A percentile compares a stretch with the other conserved stretches of the same genome.
phyloP scores from a whole-genome alignment of 1,140 invertebrate species.

The Dendrolimus kikuchii region DNA sequence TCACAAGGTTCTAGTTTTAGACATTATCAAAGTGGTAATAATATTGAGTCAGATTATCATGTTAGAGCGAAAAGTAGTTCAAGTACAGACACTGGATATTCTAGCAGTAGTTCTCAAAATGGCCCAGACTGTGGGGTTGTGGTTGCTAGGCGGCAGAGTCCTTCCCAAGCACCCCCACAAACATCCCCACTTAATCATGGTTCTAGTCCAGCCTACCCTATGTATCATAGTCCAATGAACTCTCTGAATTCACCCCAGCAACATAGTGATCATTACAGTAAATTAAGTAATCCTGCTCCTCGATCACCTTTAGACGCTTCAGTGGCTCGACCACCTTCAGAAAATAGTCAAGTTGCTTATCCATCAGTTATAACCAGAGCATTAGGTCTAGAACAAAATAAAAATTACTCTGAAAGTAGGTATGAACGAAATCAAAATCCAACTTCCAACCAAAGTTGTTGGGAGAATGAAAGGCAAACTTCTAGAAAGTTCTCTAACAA shows the following conservation, averaged over 20 bases:
- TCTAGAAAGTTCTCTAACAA: conserved; percentile 56
- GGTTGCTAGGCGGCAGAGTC: conserved; percentile 78
- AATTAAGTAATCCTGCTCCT: conserved; percentile 75
- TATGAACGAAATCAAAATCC: conserved; percentile 74
- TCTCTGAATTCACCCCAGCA: conserved; percentile 81
- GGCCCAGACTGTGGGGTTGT: conserved; percentile 78
- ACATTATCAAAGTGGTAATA: conserved; percentile 74
- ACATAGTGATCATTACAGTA: conserved; percentile 70
- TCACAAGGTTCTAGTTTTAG: conserved; percentile 72
- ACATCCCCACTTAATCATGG: conserved; percentile 78
- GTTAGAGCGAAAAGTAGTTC: conserved; percentile 76
- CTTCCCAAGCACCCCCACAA: conserved; percentile 78
- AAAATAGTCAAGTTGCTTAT: conserved; percentile 77
- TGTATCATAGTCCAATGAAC: conserved; percentile 85
- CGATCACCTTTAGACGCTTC: conserved; percentile 80
- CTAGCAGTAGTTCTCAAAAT: conserved; percentile 75
- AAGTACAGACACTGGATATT: conserved; percentile 76
- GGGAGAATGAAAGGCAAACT: conserved; percentile 61
- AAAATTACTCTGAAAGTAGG: conserved; percentile 74
- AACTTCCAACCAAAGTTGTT: conserved; percentile 58
- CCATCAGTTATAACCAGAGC: conserved; percentile 82
- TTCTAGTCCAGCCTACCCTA: conserved; percentile 82
- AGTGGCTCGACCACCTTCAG: conserved; percentile 76
- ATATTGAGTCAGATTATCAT: conserved; percentile 77
- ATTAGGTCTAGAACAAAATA: conserved; percentile 75